Evolutionary conservation across 2,888 invertebrate species (phyloP), one percentile per base, ranked within the genome.

Genomic region (Thecocarcelia acutangulata): DNA sequence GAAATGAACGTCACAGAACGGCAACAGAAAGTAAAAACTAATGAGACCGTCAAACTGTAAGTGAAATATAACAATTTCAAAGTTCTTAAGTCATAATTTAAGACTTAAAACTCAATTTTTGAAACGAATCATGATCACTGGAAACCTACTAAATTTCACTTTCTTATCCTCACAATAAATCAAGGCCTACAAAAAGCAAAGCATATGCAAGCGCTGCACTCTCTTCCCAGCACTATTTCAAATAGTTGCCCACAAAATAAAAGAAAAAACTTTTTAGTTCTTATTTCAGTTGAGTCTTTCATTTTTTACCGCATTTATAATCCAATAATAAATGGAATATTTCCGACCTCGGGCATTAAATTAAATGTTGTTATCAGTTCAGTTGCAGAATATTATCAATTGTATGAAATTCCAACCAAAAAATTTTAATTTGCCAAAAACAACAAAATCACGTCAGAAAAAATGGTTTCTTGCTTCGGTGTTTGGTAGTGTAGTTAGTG

Each of bases 301-400:
- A 52, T 40, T 59, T 48, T 46, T 70, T 69, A 72, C 78, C 82
- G 82, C 82, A 82, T 70, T 70, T 75, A 75, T 90, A 90, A 90
- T 90, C 90, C 90, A 90, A 90, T 90, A 91, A 90, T 90, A 90
- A 91, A 90, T 90, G 90, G 89, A 90, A 91, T 91, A 89, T 89
- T 90, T 89, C 90, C 90, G 91, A 90, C 90, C 90, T 90, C 90
- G 90, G 90, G 90, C 90, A 90, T 90, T 90, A 90, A 90, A 91
- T 90, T 90, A 90, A 90, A 90, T 89, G 90, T 90, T 89, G 90
- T 90, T 90, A 90, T 90, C 90, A 89, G 90, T 86, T 87, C 88
- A 88, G 87, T 87, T 89, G 90, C 91, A 90, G 90, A 89, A 90
- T 89, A 90, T 90, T 90, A 91, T 90, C 91, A 89, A 79, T 75